Evolutionary conservation across 1,140 invertebrate genomes (phyloP).

Genomic region (Ips nitidus): DNA sequence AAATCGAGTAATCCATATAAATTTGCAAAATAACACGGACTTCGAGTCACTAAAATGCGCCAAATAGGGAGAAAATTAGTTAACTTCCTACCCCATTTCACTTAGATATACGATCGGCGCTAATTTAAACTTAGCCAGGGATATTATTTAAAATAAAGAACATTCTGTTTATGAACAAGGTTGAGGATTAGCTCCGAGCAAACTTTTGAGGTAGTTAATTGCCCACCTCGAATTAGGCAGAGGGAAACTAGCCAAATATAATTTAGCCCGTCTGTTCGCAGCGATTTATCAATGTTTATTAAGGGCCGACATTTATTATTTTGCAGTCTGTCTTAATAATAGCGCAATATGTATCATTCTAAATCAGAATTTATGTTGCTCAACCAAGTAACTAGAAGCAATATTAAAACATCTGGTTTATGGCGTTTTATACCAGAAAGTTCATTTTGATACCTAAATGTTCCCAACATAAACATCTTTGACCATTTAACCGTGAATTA

Average conservation of each 20-base stretch:
- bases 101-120: constrained; percentile 30
- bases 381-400: too few species aligned
- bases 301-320: constrained; percentile 16
- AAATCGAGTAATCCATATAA: constrained; percentile 23
- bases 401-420: too few species aligned
- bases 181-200: constrained; percentile 2
- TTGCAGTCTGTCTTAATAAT: constrained; percentile 8
- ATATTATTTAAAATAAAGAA: constrained; percentile 32
- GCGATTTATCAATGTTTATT: constrained; percentile 26
- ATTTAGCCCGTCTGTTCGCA: constrained; percentile 3
- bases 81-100: constrained; percentile 27
- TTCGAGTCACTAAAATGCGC: constrained; percentile 21
- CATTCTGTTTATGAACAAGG: constrained; percentile 18
- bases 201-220: constrained; percentile 21
- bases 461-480: too few species aligned
- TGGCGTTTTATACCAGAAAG: too few species aligned
- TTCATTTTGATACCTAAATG: too few species aligned
- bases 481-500: too few species aligned
- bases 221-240: constrained; percentile 10
- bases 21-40: constrained; percentile 28
- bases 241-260: constrained; percentile 3
- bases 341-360: neutral
- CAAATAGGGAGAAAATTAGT: constrained; percentile 29
- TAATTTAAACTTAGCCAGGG: constrained; percentile 21
- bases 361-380: too few species aligned